These are phyloP conservation scores for Thaumatotibia leucotreta DNA, from an alignment of 1,140 invertebrate genomes.

Conservation along the genomic window DNA sequence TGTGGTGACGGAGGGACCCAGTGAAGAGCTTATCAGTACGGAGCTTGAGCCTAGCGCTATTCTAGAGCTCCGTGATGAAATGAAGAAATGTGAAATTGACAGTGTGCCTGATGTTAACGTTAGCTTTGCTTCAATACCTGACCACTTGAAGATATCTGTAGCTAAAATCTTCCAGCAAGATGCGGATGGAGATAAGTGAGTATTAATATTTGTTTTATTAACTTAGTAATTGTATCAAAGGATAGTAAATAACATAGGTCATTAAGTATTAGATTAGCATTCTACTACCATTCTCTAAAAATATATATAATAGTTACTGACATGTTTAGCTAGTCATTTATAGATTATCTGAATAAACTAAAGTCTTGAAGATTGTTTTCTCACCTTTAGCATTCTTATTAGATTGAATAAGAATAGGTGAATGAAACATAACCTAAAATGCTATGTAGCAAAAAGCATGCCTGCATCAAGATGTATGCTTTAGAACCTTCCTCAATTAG, in stretches of 20 bases:
- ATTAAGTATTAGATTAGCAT: no score
- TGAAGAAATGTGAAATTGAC: constrained; percentile 24
- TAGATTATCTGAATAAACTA: no score
- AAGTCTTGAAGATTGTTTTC: no score
- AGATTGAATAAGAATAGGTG: not conserved
- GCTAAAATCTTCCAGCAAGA: constrained; percentile 79
- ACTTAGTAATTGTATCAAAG: no score
- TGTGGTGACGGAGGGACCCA: constrained; percentile 3
- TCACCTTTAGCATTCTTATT: not conserved
- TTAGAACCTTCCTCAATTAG: no score
- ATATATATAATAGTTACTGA: no score
- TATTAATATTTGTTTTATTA: constrained; percentile 35
- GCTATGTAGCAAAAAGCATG: not conserved
- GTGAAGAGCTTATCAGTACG: not conserved
- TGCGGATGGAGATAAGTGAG: constrained; percentile 86
- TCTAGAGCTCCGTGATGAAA: not conserved
- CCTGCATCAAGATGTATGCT: no score
- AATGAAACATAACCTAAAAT: not conserved
- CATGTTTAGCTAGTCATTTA: no score
- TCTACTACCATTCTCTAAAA: no score
- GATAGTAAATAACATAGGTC: no score
- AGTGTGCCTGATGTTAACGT: constrained; percentile 20
- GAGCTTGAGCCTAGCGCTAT: not conserved
- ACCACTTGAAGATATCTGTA: constrained; percentile 43
- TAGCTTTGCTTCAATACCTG: not conserved